Percentiles rank a stretch among this genome's conserved stretches.
These are phyloP conservation scores for Garrulus glandarius DNA, from an alignment of 2,797 vertebrate genomes.

Conservation along the genomic window DNA sequence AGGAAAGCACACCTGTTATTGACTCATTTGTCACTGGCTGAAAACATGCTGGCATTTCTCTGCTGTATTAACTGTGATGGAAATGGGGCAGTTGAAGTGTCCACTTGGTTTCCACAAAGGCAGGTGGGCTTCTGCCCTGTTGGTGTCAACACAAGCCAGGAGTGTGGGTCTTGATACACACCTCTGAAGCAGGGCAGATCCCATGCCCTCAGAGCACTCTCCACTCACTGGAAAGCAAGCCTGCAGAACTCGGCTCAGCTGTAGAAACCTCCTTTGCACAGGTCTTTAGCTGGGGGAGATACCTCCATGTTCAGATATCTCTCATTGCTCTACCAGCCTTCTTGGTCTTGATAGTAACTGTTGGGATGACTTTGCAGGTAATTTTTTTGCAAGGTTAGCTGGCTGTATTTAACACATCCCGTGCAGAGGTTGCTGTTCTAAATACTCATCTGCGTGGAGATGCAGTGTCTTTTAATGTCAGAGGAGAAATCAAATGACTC, in stretches of 20 bases:
- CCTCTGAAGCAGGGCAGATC: background rate
- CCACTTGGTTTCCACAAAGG: background rate
- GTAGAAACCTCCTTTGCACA: background rate
- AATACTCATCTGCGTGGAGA: background rate
- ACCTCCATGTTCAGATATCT: background rate
- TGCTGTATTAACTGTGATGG: background rate
- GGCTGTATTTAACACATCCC: background rate
- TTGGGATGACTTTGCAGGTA: background rate
- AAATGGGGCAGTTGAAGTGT: background rate
- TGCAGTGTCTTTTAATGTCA: background rate
- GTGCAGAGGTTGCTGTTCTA: background rate
- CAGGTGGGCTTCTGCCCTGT: no score
- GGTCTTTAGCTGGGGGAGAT: background rate
- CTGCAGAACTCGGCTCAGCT: background rate
- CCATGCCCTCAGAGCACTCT: fast-evolving
- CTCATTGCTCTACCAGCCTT: background rate
- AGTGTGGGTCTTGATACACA: background rate
- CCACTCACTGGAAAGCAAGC: background rate
- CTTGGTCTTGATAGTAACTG: background rate
- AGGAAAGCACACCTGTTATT: background rate
- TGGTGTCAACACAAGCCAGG: fast-evolving
- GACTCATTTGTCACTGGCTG: background rate
- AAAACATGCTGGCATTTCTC: fast-evolving
- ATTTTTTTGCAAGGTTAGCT: background rate
- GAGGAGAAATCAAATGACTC: background rate